Evolutionary conservation across 2,888 invertebrate species (phyloP).

Genomic region (Troilus luridus): DNA sequence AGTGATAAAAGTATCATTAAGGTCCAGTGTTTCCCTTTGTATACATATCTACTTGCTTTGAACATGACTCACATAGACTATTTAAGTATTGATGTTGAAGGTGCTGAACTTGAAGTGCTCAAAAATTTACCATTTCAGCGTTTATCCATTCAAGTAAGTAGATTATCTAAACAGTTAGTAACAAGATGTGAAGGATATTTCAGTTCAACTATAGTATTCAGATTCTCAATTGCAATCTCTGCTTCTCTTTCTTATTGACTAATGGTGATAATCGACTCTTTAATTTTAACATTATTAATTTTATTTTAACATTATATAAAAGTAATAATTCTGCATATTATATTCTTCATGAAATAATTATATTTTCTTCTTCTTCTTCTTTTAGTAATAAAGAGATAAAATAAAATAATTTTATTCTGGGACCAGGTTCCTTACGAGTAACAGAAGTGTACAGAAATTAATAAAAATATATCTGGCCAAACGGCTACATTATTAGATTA

Average conservation of each 20-base stretch:
- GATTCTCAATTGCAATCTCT: background rate
- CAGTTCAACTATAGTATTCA: background rate
- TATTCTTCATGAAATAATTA: too few relatives aligned
- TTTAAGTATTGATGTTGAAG: slow-evolving; percentile 74
- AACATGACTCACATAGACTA: slow-evolving; percentile 71
- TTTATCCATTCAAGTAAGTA: slow-evolving; percentile 70
- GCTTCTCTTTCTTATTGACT: background rate
- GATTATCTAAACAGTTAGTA: background rate
- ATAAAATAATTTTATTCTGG: too few relatives aligned
- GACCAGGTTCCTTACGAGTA: too few relatives aligned
- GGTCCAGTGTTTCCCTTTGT: slow-evolving; percentile 73
- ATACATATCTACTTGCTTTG: slow-evolving; percentile 71
- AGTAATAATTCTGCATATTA: background rate
- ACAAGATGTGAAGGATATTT: background rate
- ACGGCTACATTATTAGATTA: too few relatives aligned
- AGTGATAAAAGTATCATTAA: slow-evolving; percentile 67
- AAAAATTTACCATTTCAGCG: slow-evolving; percentile 72
- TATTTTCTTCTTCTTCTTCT: too few relatives aligned
- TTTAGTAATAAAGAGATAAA: too few relatives aligned
- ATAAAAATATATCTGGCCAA: too few relatives aligned
- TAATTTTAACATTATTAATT: too few relatives aligned
- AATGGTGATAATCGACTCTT: too few relatives aligned
- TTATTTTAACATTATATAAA: too few relatives aligned
- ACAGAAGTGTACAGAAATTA: too few relatives aligned
- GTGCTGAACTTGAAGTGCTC: slow-evolving; percentile 72